Percentiles rank a stretch among this genome's conserved stretches.
phyloP scores from a whole-genome alignment of 2,888 invertebrate genomes.

The Amphiduros pacificus region DNA sequence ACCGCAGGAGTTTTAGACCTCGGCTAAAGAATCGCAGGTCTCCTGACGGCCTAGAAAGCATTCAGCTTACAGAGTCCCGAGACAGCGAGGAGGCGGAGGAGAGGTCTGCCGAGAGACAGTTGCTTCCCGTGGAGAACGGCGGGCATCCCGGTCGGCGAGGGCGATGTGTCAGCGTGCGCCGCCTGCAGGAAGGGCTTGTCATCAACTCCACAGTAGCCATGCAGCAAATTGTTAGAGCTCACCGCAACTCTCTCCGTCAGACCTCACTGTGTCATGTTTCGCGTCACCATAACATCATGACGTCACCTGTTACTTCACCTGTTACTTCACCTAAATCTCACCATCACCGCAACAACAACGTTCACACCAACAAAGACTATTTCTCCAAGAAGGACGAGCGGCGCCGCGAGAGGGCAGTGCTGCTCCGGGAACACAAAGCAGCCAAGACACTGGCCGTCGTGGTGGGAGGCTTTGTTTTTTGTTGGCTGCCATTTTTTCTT shows the following conservation, averaged over 20 bases:
- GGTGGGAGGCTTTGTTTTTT: conserved; percentile 84
- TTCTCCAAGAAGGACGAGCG: not conserved
- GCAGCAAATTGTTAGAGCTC: too few species aligned
- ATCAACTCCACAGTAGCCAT: not conserved
- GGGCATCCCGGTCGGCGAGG: not conserved
- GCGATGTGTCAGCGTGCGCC: not conserved
- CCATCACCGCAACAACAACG: too few species aligned
- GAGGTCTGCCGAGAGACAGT: too few species aligned
- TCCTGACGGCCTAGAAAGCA: not conserved
- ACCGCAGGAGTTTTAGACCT: conserved; percentile 12
- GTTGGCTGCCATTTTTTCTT: conserved; percentile 86
- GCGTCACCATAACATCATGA: not conserved
- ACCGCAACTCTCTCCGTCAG: too few species aligned
- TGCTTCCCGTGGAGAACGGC: not conserved
- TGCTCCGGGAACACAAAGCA: conserved; percentile 77
- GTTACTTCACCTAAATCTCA: too few species aligned
- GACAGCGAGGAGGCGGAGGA: not conserved
- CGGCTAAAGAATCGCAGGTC: not conserved
- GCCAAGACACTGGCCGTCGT: conserved; percentile 85
- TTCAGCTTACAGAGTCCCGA: not conserved
- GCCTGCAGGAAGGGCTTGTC: not conserved
- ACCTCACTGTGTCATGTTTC: too few species aligned
- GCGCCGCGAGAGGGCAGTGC: conserved; percentile 18
- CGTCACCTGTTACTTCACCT: not conserved
- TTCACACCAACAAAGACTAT: not conserved